phyloP scores from a whole-genome alignment of 1,140 invertebrate genomes.

The Drosophila novamexicana region DNA sequence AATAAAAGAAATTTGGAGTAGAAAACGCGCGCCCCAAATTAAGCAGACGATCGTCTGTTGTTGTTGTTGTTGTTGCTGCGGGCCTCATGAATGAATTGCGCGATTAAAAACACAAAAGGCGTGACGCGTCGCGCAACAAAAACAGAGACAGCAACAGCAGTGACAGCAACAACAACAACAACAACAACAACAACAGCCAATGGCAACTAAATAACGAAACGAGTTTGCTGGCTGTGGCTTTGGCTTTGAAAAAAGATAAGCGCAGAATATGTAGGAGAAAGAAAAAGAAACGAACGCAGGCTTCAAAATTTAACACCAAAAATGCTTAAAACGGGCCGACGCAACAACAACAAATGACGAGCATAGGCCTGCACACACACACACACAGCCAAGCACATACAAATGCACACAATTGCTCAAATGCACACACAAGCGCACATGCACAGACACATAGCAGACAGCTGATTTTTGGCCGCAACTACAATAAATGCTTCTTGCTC shows the following conservation, averaged over 20 bases:
- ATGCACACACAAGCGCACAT: constrained; percentile 12
- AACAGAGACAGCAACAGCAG: constrained; percentile 10
- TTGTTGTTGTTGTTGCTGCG: constrained; percentile 39
- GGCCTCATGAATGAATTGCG: constrained; percentile 51
- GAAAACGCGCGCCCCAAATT: constrained; percentile 53
- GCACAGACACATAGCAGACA: constrained; percentile 17
- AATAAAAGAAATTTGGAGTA: constrained; percentile 48
- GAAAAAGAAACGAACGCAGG: constrained; percentile 30
- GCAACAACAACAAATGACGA: constrained; percentile 14
- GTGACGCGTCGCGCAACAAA: constrained; percentile 45
- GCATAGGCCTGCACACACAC: constrained; percentile 8
- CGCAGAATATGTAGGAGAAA: constrained; percentile 42
- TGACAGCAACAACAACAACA: constrained; percentile 13
- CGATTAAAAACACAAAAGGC: constrained; percentile 59
- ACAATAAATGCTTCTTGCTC: constrained; percentile 30
- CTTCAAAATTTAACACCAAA: constrained; percentile 43
- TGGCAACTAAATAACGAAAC: constrained; percentile 38
- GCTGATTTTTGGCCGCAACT: constrained; percentile 44
- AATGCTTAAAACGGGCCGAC: constrained; percentile 30
- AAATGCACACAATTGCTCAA: not conserved
- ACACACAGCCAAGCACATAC: constrained; percentile 8
- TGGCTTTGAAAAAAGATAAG: constrained; percentile 51
- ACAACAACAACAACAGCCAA: constrained; percentile 18
- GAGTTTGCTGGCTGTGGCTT: constrained; percentile 50
- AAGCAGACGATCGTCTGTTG: constrained; percentile 28